These are phyloP conservation scores for Tetragnatha versicolor DNA, from an alignment of 1,140 invertebrate genomes.

Conservation along the genomic window DNA sequence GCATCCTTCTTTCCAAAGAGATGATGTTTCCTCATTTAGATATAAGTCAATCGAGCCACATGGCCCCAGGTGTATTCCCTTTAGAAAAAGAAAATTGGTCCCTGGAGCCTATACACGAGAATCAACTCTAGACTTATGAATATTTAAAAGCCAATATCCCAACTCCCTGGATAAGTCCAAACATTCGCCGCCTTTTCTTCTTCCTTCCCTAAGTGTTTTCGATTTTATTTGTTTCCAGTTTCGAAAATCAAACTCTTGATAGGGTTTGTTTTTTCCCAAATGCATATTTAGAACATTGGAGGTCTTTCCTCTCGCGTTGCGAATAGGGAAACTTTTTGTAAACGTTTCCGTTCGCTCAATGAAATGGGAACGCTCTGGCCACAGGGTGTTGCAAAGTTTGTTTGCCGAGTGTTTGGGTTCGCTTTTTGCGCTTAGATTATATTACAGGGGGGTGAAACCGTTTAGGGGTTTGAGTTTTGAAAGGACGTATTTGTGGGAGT, in stretches of 20 bases:
- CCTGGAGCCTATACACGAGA: not conserved
- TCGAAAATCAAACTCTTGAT: slow-evolving; percentile 48
- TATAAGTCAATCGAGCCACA: slow-evolving; percentile 5
- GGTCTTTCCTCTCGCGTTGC: too few species aligned
- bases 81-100: not conserved
- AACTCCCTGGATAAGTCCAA: slow-evolving; percentile 9
- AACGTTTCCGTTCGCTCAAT: too few species aligned
- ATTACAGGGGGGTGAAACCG: too few species aligned
- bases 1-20: too few species aligned
- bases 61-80: not conserved
- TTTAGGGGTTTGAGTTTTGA: too few species aligned
- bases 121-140: slow-evolving; percentile 28
- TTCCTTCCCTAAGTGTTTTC: slow-evolving; percentile 18
- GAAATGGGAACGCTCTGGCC: too few species aligned
- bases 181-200: slow-evolving; percentile 21
- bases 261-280: slow-evolving; percentile 28
- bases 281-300: too few species aligned
- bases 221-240: slow-evolving; percentile 33
- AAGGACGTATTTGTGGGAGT: too few species aligned
- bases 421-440: too few species aligned
- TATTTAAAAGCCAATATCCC: slow-evolving; percentile 40
- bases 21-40: slow-evolving; percentile 19
- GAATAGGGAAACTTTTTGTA: not conserved
- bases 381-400: too few species aligned
- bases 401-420: too few species aligned